Percentiles rank a stretch among this genome's conserved stretches.
Conservation (phyloP, 2,888 invertebrate species). For the Terebella lapidaria region DNA sequence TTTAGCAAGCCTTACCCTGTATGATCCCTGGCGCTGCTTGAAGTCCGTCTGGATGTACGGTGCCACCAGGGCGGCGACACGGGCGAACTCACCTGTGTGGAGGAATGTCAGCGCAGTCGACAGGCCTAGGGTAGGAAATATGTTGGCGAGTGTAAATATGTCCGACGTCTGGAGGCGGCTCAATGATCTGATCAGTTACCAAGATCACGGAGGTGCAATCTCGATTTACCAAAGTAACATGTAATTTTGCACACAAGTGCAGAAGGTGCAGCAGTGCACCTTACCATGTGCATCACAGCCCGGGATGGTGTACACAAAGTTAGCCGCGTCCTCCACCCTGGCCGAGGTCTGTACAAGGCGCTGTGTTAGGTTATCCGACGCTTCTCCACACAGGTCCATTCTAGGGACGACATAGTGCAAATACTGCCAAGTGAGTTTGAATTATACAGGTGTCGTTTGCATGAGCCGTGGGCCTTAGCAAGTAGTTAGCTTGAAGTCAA, state of each 20-base stretch:
- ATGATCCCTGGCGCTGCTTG: conserved; percentile 43
- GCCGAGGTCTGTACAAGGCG: conserved; percentile 25
- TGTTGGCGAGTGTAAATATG: no score
- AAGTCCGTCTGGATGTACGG: conserved; percentile 35
- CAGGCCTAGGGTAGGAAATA: conserved; percentile 31
- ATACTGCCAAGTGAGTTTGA: no score
- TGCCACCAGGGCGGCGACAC: conserved; percentile 28
- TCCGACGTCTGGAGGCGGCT: no score
- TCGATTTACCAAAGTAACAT: no score
- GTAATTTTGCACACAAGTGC: no score
- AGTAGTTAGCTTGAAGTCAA: no score
- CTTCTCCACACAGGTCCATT: conserved; percentile 45
- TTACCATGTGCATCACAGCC: conserved; percentile 43
- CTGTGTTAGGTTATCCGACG: conserved; percentile 14
- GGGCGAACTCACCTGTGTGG: conserved; percentile 35
- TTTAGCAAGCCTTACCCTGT: conserved; percentile 37
- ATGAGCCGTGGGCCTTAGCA: no score
- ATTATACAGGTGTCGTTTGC: no score
- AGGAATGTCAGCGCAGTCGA: conserved; percentile 33
- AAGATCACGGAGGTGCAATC: no score
- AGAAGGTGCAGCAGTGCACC: no score
- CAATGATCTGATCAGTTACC: no score
- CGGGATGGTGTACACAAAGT: conserved; percentile 39
- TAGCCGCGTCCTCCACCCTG: conserved; percentile 32
- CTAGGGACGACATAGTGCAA: no score